Evolutionary conservation across 1,140 invertebrate genomes (phyloP).

Genomic region (Planococcus citri): DNA sequence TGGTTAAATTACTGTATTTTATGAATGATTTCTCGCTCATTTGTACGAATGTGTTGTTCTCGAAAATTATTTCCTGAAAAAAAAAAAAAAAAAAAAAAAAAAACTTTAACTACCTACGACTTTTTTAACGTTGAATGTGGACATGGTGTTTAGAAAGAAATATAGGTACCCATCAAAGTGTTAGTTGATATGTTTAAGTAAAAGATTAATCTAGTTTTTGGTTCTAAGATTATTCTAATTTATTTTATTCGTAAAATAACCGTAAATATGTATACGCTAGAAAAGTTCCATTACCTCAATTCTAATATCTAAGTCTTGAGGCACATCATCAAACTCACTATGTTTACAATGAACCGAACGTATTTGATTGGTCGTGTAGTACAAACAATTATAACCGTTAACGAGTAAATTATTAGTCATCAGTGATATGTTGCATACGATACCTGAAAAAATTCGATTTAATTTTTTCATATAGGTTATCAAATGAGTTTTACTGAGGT

Average conservation of each 20-base stretch:
- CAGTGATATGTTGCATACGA: not conserved
- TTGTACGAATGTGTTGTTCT: not conserved
- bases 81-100: not conserved
- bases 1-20: not conserved
- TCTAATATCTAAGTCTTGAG: not conserved
- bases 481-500: not conserved
- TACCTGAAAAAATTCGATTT: not conserved
- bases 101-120: too few relatives aligned
- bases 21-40: not conserved
- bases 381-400: not conserved
- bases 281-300: not conserved
- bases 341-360: not conserved
- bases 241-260: too few relatives aligned
- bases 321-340: not conserved
- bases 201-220: too few relatives aligned
- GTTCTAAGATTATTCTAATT: too few relatives aligned
- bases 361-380: not conserved
- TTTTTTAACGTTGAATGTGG: too few relatives aligned
- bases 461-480: not conserved
- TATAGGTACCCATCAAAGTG: too few relatives aligned
- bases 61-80: not conserved
- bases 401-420: not conserved
- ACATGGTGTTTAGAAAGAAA: too few relatives aligned
- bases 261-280: not conserved
- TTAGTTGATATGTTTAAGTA: too few relatives aligned